Evolutionary conservation across 2,888 invertebrate genomes (phyloP).

Genomic region (Lacanobia wlatinum): DNA sequence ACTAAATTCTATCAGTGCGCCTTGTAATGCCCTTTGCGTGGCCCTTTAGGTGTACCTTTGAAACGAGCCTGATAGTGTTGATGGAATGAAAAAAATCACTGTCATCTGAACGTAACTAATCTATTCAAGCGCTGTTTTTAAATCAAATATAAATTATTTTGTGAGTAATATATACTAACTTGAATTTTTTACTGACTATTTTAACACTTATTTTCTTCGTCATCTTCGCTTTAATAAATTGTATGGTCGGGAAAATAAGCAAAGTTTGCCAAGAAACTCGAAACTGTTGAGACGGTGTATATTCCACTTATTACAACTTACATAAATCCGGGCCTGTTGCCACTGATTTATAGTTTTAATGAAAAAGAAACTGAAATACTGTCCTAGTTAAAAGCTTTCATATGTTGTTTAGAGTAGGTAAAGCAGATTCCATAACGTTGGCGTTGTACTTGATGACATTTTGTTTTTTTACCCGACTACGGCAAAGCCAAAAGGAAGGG

Average conservation of each 20-base stretch:
- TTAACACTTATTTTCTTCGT: not conserved
- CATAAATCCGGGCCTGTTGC: constrained; percentile 59
- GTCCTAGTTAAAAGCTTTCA: constrained; percentile 68
- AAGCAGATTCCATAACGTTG: constrained; percentile 25
- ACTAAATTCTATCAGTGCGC: no score
- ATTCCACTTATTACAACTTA: constrained; percentile 52
- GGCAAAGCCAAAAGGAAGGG: no score
- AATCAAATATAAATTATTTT: no score
- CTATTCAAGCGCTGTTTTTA: no score
- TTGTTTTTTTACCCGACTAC: no score
- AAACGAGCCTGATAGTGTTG: not conserved
- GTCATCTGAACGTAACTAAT: no score
- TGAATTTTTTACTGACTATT: no score
- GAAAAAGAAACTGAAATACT: constrained; percentile 68
- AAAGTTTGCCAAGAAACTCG: constrained; percentile 51
- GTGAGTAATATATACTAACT: no score
- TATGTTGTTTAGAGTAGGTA: constrained; percentile 58
- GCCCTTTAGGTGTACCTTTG: not conserved
- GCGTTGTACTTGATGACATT: not conserved
- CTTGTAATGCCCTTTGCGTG: no score
- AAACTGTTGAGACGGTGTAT: constrained; percentile 40
- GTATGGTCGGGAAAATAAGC: constrained; percentile 24
- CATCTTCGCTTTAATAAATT: constrained; percentile 22
- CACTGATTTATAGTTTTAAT: constrained; percentile 66
- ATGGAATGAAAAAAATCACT: no score